Percentiles rank a stretch among this genome's conserved stretches.
Conservation (phyloP, 1,140 invertebrate species). For the Bombus polaris region DNA sequence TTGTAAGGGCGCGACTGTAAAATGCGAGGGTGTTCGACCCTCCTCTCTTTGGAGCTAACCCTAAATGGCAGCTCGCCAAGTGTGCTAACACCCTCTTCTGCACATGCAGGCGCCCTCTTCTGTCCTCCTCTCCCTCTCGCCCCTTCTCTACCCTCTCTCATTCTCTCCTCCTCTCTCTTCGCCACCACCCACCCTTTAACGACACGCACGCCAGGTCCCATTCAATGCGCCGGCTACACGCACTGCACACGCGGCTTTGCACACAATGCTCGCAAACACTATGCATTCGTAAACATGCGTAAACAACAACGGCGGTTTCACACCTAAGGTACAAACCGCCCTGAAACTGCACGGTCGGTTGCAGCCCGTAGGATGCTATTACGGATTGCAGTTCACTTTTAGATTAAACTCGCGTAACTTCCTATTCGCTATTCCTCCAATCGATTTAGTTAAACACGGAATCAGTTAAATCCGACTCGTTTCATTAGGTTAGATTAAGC, state of each 20-base stretch:
- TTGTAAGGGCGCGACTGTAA: slow-evolving; percentile 54
- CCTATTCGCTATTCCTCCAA: background rate
- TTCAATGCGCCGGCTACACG: slow-evolving; percentile 76
- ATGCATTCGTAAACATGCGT: slow-evolving; percentile 82
- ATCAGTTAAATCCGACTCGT: background rate
- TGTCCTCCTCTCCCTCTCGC: slow-evolving; percentile 1
- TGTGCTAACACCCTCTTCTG: slow-evolving; percentile 77
- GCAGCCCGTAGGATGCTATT: background rate
- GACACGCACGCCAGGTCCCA: slow-evolving; percentile 76
- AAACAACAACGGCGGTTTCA: slow-evolving; percentile 80
- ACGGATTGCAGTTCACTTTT: slow-evolving; percentile 3
- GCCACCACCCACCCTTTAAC: slow-evolving; percentile 48
- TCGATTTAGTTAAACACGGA: background rate
- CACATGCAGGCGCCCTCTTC: slow-evolving; percentile 71
- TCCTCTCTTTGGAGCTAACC: slow-evolving; percentile 69
- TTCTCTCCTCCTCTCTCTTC: slow-evolving; percentile 49
- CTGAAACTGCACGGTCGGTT: slow-evolving; percentile 26
- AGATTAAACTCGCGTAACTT: slow-evolving; percentile 1
- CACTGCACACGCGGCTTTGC: slow-evolving; percentile 72
- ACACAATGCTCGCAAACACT: slow-evolving; percentile 82
- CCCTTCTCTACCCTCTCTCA: background rate
- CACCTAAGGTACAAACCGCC: slow-evolving; percentile 72
- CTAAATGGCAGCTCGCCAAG: slow-evolving; percentile 81
- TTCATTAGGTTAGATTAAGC: background rate
- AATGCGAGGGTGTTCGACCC: slow-evolving; percentile 53